Conservation (phyloP, 2,113 vertebrate genomes). For the Tympanuchus pallidicinctus region DNA sequence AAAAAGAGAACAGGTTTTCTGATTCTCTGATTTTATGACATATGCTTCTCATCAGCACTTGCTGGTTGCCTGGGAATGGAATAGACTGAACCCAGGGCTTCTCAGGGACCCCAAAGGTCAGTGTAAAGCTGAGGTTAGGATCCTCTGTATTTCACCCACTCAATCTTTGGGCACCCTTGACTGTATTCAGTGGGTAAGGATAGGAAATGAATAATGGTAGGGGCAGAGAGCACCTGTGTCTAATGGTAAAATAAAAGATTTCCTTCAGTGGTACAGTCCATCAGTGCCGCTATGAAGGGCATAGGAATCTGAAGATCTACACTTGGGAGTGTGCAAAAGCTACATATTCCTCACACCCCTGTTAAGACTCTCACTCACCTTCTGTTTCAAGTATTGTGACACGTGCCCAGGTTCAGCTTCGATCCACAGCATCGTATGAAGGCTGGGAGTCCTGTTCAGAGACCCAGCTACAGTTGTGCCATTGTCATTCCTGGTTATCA, state of each 20-base stretch:
- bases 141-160: background rate
- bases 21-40: background rate
- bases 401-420: fast-evolving
- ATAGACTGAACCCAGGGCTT: background rate
- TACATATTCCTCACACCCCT: background rate
- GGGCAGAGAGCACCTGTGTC: fast-evolving
- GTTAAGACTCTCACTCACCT: background rate
- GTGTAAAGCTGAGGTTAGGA: background rate
- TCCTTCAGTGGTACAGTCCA: background rate
- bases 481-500: background rate
- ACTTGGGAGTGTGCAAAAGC: background rate
- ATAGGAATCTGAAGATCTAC: fast-evolving
- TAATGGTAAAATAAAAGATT: background rate
- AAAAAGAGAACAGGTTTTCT: background rate
- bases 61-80: background rate
- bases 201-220: fast-evolving
- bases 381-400: background rate
- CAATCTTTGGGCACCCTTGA: background rate
- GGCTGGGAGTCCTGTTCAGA: background rate
- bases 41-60: fast-evolving
- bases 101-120: background rate
- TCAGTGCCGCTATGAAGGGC: background rate
- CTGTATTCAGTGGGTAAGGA: background rate
- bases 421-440: background rate
- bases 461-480: background rate